A percentile compares a stretch with the other conserved stretches of the same genome.
These are phyloP conservation scores for Noctua fimbriata DNA, from an alignment of 2,888 invertebrate genomes.

Conservation along the genomic window DNA sequence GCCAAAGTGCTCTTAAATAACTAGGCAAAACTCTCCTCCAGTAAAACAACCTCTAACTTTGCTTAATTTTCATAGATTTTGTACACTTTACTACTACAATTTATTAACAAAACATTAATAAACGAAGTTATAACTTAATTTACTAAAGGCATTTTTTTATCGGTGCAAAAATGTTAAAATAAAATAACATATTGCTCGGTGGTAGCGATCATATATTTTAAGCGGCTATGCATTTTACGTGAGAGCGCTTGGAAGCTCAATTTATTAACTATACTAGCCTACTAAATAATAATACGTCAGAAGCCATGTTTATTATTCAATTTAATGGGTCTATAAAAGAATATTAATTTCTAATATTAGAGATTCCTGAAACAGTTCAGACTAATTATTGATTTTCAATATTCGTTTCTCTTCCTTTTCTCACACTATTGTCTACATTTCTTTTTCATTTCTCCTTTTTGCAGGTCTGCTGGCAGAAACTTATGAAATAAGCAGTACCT, in stretches of 20 bases:
- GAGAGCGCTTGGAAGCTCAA: constrained; percentile 32
- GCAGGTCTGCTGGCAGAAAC: too few species aligned
- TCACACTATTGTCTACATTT: too few species aligned
- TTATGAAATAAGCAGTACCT: too few species aligned
- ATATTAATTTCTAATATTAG: neutral
- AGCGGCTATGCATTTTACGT: constrained; percentile 50
- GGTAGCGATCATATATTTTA: constrained; percentile 47
- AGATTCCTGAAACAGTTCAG: neutral
- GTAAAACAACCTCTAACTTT: neutral
- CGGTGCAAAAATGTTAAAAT: neutral
- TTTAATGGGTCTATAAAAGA: neutral
- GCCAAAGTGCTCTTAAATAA: neutral
- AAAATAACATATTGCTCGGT: constrained; percentile 22
- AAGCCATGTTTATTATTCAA: neutral
- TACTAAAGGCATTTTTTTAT: neutral
- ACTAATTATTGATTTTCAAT: neutral
- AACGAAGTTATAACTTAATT: constrained; percentile 16
- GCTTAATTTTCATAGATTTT: neutral
- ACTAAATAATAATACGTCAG: neutral
- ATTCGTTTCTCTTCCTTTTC: too few species aligned
- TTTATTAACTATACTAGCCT: constrained; percentile 40
- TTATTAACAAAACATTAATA: neutral
- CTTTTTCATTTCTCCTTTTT: too few species aligned
- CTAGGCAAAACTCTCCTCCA: neutral
- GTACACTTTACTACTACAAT: neutral